phyloP scores from a whole-genome alignment of 2,797 vertebrate genomes.

The Scleropages formosus region DNA sequence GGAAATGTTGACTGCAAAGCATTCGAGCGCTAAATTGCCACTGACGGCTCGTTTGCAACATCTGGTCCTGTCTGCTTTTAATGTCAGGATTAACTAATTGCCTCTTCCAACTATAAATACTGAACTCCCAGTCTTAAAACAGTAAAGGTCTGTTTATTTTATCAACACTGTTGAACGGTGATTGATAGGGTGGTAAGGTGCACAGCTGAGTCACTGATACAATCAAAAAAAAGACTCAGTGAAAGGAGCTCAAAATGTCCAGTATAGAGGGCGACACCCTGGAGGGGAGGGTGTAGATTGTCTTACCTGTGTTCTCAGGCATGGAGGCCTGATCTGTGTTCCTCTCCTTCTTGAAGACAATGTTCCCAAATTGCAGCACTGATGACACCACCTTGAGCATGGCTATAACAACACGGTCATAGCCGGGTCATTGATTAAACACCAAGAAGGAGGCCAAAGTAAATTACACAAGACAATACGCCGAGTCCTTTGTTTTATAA shows the following conservation, averaged over 20 bases:
- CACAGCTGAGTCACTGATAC: too few species aligned
- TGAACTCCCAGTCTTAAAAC: neutral
- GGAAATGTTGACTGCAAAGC: neutral
- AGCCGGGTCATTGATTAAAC: neutral
- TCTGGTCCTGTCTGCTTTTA: neutral
- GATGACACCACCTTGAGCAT: slow-evolving; percentile 98
- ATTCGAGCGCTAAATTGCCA: neutral
- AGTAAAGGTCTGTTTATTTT: too few species aligned
- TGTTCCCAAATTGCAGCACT: slow-evolving; percentile 95
- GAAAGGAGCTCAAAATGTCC: too few species aligned
- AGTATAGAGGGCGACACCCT: too few species aligned
- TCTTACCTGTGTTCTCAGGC: slow-evolving; percentile 93
- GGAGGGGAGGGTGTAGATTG: neutral
- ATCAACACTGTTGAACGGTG: too few species aligned
- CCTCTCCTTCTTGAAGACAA: slow-evolving; percentile 95
- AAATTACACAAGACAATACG: neutral
- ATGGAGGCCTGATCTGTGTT: slow-evolving; percentile 98
- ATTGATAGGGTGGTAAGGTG: too few species aligned
- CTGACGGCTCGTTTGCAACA: neutral
- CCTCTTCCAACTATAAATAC: too few species aligned
- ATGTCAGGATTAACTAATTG: neutral
- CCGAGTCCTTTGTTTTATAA: neutral
- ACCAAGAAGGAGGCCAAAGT: neutral
- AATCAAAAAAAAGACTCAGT: too few species aligned
- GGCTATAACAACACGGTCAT: slow-evolving; percentile 64